Percentiles rank a stretch among this genome's conserved stretches.
Evolutionary conservation across 2,113 vertebrate species (phyloP).

Genomic region (Hippocampus zosterae): DNA sequence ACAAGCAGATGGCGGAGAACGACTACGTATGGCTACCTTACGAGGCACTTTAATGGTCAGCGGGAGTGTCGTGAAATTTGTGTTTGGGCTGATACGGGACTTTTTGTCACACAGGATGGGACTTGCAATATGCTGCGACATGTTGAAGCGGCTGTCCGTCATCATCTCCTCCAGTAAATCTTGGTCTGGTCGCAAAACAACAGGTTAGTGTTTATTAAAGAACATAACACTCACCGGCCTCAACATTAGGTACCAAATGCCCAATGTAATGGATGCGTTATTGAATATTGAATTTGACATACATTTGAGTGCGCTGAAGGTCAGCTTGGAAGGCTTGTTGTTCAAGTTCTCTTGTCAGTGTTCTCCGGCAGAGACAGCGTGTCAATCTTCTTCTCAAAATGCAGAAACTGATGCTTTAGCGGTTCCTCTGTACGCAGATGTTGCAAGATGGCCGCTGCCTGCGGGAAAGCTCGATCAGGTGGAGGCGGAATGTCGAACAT

Average conservation of each 20-base stretch:
- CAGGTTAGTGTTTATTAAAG: not conserved
- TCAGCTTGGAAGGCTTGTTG: conserved; percentile 75
- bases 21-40: conserved; percentile 3
- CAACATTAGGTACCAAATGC: not conserved
- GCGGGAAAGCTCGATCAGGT: conserved; percentile 71
- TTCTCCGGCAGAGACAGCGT: conserved; percentile 10
- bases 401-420: conserved; percentile 53
- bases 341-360: conserved; percentile 58
- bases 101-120: conserved; percentile 6
- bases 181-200: conserved; percentile 76
- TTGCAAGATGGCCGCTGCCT: conserved; percentile 83
- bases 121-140: conserved; percentile 82
- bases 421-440: conserved; percentile 68
- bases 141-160: conserved; percentile 78
- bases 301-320: conserved; percentile 88
- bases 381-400: conserved; percentile 62
- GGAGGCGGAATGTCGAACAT: conserved; percentile 38
- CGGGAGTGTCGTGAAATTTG: conserved; percentile 4
- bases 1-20: conserved; percentile 2
- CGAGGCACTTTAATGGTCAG: conserved; percentile 8
- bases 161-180: conserved; percentile 85
- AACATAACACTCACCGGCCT: not conserved
- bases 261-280: not conserved
- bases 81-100: conserved; percentile 1
- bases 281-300: conserved; percentile 16